A percentile compares a stretch with the other conserved stretches of the same genome.
Conservation (phyloP, 2,888 invertebrate species). For the Micoletzkya japonica region DNA sequence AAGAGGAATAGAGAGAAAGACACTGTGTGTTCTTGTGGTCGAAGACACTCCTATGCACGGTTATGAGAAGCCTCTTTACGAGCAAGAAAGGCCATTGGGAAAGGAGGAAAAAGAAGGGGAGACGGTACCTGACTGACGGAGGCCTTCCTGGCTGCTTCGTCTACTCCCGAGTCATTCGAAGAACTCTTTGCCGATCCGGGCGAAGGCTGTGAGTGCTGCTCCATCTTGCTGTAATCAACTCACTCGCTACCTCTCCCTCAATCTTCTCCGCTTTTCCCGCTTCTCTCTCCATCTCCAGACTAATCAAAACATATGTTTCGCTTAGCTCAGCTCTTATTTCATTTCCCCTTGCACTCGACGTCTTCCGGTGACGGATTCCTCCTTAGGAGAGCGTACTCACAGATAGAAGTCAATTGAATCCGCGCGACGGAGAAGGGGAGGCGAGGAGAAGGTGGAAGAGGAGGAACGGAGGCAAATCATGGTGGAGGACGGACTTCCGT, state of each 20-base stretch:
- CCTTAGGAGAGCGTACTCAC: background rate
- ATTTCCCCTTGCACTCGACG: background rate
- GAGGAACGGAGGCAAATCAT: constrained; percentile 22
- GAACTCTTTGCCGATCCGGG: constrained; percentile 23
- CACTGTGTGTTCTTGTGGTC: background rate
- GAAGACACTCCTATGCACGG: background rate
- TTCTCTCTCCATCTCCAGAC: background rate
- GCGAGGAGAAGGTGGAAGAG: background rate
- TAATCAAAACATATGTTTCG: background rate
- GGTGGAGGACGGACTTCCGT: no score
- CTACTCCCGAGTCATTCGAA: constrained; percentile 17
- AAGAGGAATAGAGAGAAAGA: background rate
- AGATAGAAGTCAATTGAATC: no score
- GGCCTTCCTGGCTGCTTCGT: constrained; percentile 15
- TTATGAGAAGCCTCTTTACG: background rate
- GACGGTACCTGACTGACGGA: constrained; percentile 15
- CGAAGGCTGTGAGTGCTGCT: constrained; percentile 25
- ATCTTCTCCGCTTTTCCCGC: constrained; percentile 3
- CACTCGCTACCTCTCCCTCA: constrained; percentile 9
- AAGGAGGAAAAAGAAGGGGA: background rate
- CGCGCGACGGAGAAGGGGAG: background rate
- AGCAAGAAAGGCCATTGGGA: background rate
- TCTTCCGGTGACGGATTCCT: background rate
- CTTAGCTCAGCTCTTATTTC: constrained; percentile 9
- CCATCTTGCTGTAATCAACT: constrained; percentile 24